These are phyloP conservation scores for Tanytarsus gracilentus DNA, from an alignment of 2,888 invertebrate genomes.

Conservation along the genomic window DNA sequence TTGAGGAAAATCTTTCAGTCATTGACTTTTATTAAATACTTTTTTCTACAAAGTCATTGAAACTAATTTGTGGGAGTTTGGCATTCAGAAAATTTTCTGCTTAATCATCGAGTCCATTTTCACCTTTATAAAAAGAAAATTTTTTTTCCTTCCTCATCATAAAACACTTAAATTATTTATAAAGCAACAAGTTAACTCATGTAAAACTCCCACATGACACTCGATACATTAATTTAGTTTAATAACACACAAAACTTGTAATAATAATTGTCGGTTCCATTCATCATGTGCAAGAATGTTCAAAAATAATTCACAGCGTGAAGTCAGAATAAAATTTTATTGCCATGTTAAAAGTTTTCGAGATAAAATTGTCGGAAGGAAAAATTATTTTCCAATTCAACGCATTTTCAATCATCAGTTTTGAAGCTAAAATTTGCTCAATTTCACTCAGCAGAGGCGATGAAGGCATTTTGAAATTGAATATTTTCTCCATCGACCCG, in stretches of 20 bases:
- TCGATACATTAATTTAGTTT: no score
- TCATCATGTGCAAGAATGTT: no score
- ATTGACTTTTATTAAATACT: not conserved
- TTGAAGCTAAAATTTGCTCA: no score
- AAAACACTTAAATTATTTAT: no score
- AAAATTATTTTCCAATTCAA: slow-evolving; percentile 14
- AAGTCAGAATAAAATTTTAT: not conserved
- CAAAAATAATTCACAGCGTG: not conserved
- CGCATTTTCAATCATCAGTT: slow-evolving; percentile 19
- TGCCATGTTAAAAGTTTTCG: not conserved
- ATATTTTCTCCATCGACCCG: slow-evolving; percentile 12
- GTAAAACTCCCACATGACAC: no score
- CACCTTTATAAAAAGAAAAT: not conserved
- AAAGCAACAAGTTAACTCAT: no score
- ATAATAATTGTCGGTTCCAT: no score
- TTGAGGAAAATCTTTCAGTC: no score
- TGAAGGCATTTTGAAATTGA: slow-evolving; percentile 2
- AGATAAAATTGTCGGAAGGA: not conserved
- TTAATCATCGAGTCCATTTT: not conserved
- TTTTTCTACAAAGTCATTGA: not conserved
- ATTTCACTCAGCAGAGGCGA: not conserved
- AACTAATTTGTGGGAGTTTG: not conserved
- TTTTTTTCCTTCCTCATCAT: not conserved
- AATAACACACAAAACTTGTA: no score
- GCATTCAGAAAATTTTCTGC: not conserved